Percentiles rank a stretch among this genome's conserved stretches.
These are phyloP conservation scores for Eupithecia inturbata DNA, from an alignment of 2,888 invertebrate species.

Conservation along the genomic window DNA sequence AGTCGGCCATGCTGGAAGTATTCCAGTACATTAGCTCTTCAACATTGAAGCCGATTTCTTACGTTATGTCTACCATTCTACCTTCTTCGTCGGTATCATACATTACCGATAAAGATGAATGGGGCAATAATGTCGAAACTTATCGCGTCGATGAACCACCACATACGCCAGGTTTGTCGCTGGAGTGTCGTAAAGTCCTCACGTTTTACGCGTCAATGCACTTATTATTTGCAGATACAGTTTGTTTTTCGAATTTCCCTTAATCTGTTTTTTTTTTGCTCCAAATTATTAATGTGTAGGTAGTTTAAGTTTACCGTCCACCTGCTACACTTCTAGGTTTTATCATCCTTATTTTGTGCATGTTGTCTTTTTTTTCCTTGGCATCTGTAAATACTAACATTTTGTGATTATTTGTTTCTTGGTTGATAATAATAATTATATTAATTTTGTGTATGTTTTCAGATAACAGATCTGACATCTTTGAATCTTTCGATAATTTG, in stretches of 20 bases:
- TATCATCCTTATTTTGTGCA: conserved; percentile 51
- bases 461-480: conserved; percentile 75
- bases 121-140: conserved; percentile 79
- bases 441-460: conserved; percentile 48
- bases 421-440: neutral
- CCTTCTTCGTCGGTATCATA: conserved; percentile 67
- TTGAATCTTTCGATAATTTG: conserved; percentile 84
- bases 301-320: conserved; percentile 34
- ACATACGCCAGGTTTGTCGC: conserved; percentile 82
- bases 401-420: conserved; percentile 7
- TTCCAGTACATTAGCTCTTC: conserved; percentile 81
- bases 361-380: conserved; percentile 37
- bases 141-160: conserved; percentile 83
- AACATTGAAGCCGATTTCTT: conserved; percentile 77
- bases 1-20: conserved; percentile 81
- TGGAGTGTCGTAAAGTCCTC: conserved; percentile 74
- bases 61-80: conserved; percentile 70
- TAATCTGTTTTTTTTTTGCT: conserved; percentile 25
- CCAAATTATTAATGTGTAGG: conserved; percentile 31
- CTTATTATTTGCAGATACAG: conserved; percentile 68
- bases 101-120: conserved; percentile 74
- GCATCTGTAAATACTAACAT: conserved; percentile 20
- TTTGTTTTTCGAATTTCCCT: conserved; percentile 27
- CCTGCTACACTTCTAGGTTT: conserved; percentile 32
- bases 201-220: conserved; percentile 72